Percentiles rank a stretch among this genome's conserved stretches.
Evolutionary conservation across 2,113 vertebrate genomes (phyloP).

Genomic region (Brienomyrus brachyistius): DNA sequence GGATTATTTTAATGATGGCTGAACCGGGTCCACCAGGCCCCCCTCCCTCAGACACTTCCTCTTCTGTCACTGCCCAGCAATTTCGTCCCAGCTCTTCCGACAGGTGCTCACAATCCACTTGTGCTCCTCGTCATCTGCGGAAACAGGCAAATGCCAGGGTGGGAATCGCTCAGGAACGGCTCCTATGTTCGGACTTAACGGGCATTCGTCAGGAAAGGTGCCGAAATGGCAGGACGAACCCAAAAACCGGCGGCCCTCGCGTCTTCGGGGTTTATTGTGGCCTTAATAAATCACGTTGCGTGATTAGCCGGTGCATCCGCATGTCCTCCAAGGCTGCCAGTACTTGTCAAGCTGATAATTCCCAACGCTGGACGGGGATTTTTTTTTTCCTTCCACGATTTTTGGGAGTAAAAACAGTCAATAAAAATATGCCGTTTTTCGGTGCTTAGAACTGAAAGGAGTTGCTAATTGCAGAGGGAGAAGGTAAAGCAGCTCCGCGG

Average conservation of each 20-base stretch:
- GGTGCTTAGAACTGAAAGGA: conserved; percentile 77
- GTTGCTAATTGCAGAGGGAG: conserved; percentile 85
- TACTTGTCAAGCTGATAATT: conserved; percentile 55
- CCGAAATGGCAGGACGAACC: not conserved
- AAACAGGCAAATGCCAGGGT: not conserved
- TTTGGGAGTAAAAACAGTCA: conserved; percentile 72
- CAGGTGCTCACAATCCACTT: conserved; percentile 81
- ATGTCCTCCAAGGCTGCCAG: conserved; percentile 49
- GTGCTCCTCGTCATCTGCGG: conserved; percentile 76
- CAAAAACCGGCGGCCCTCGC: not conserved
- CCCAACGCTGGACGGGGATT: conserved; percentile 37
- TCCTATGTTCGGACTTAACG: not conserved
- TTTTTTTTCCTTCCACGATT: conserved; percentile 32
- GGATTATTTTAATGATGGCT: not conserved
- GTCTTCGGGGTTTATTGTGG: not conserved
- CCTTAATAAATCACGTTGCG: not conserved
- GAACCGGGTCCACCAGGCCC: not conserved
- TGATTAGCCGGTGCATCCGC: not conserved
- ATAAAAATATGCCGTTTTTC: conserved; percentile 73
- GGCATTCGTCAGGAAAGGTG: not conserved
- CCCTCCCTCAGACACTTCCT: conserved; percentile 2
- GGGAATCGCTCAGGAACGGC: not conserved
- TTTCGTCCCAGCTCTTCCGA: conserved; percentile 66
- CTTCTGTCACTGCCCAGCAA: conserved; percentile 29
- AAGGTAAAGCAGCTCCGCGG: conserved; percentile 69